Evolutionary conservation across 1,140 invertebrate species (phyloP).

Genomic region (Philopotamus ludificatus): DNA sequence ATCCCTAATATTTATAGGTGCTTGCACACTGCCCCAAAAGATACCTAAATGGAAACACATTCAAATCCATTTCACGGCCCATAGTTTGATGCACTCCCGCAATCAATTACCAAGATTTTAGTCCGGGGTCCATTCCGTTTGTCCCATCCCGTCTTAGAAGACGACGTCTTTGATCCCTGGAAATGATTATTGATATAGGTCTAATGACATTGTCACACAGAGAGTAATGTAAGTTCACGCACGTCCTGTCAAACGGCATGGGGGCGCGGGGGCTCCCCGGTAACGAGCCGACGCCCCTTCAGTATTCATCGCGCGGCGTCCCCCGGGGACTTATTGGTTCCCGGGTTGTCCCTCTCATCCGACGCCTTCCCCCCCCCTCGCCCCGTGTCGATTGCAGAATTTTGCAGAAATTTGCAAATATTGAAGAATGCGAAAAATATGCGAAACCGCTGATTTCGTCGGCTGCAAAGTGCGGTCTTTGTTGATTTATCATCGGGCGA

Average conservation of each 20-base stretch:
- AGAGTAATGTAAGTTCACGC: neutral
- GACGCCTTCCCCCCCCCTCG: neutral
- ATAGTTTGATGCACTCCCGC: no score
- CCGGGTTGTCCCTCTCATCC: neutral
- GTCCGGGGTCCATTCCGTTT: no score
- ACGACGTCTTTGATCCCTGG: constrained; percentile 1
- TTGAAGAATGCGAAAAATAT: no score
- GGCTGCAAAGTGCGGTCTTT: no score
- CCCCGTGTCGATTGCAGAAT: constrained; percentile 3
- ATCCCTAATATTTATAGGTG: no score
- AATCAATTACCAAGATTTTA: no score
- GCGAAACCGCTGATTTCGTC: no score
- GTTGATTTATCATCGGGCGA: constrained; percentile 9
- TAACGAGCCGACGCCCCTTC: constrained; percentile 12
- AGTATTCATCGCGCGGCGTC: constrained; percentile 22
- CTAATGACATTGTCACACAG: constrained; percentile 6
- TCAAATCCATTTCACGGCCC: no score
- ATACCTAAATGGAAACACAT: no score
- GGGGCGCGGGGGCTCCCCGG: neutral
- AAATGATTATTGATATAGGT: constrained; percentile 11
- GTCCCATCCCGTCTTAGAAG: no score
- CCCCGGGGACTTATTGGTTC: constrained; percentile 21
- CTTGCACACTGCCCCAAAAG: no score
- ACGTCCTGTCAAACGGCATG: neutral
- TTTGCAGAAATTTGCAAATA: constrained; percentile 7